phyloP scores from a whole-genome alignment of 2,888 invertebrate genomes.

The Galerucella nymphaeae region DNA sequence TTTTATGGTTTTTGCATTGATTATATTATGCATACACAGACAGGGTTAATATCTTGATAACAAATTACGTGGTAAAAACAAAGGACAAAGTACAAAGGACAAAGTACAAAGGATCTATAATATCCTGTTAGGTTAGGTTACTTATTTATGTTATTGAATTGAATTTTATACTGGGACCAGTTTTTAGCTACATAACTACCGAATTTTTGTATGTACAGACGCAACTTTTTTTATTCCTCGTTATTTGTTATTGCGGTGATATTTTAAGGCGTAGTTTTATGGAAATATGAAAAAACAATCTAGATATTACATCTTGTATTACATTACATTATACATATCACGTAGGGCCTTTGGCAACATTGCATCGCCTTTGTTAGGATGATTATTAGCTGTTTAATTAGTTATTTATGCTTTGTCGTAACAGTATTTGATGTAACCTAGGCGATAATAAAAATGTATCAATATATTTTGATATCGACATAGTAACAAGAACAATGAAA shows the following conservation, averaged over 20 bases:
- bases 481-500: constrained; percentile 17
- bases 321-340: no score
- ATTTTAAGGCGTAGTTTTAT: no score
- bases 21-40: constrained; percentile 38
- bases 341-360: neutral
- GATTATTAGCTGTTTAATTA: neutral
- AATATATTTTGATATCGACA: constrained; percentile 12
- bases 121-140: neutral
- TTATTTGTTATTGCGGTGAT: no score
- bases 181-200: no score
- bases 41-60: constrained; percentile 34
- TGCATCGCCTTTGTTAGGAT: neutral
- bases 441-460: constrained; percentile 16
- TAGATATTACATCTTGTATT: no score
- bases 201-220: no score
- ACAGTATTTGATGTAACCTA: constrained; percentile 18
- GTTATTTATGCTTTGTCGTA: constrained; percentile 7
- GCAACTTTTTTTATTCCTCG: no score
- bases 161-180: no score
- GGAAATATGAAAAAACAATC: no score
- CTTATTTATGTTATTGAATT: no score
- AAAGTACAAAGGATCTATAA: constrained; percentile 4
- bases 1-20: constrained; percentile 35
- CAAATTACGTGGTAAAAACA: constrained; percentile 19
- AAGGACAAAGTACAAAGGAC: constrained; percentile 6